A percentile compares a stretch with the other conserved stretches of the same genome.
Evolutionary conservation across 1,140 invertebrate genomes (phyloP).

Genomic region (Drosophila pallidifrons): DNA sequence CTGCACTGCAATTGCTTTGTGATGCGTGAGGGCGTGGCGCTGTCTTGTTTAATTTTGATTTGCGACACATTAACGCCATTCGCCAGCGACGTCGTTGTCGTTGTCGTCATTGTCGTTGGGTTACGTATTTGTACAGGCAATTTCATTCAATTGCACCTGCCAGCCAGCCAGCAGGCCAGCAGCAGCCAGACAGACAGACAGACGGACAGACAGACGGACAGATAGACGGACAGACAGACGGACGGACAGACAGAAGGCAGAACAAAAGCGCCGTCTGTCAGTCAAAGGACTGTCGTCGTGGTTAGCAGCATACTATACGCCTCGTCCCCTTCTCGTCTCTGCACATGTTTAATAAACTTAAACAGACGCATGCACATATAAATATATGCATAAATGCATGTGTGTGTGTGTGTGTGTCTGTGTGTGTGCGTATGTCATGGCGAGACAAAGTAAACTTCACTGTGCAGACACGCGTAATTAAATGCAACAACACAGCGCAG

Average conservation of each 20-base stretch:
- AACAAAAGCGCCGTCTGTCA: slow-evolving; percentile 55
- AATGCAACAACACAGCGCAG: slow-evolving; percentile 75
- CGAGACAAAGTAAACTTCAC: slow-evolving; percentile 77
- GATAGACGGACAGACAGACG: no score
- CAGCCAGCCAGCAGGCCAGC: slow-evolving; percentile 10
- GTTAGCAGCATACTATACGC: slow-evolving; percentile 19
- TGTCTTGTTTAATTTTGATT: slow-evolving; percentile 82
- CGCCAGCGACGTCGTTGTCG: slow-evolving; percentile 9
- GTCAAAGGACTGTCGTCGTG: slow-evolving; percentile 54
- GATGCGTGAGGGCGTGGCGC: slow-evolving; percentile 34
- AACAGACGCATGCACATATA: slow-evolving; percentile 57
- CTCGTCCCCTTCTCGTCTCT: slow-evolving; percentile 9
- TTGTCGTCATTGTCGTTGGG: neutral
- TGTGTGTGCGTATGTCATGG: slow-evolving; percentile 52
- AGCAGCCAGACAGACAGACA: neutral
- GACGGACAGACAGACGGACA: no score
- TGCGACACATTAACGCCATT: slow-evolving; percentile 72
- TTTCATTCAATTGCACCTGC: slow-evolving; percentile 78
- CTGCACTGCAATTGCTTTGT: slow-evolving; percentile 44
- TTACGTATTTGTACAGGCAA: slow-evolving; percentile 54
- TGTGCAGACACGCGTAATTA: slow-evolving; percentile 77
- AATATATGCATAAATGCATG: slow-evolving; percentile 35
- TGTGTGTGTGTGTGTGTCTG: slow-evolving; percentile 27
- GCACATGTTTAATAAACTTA: slow-evolving; percentile 78
- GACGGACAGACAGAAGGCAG: neutral